A percentile compares a stretch with the other conserved stretches of the same genome.
Evolutionary conservation across 2,888 invertebrate species (phyloP).

Genomic region (Caenorhabditis sp.): DNA sequence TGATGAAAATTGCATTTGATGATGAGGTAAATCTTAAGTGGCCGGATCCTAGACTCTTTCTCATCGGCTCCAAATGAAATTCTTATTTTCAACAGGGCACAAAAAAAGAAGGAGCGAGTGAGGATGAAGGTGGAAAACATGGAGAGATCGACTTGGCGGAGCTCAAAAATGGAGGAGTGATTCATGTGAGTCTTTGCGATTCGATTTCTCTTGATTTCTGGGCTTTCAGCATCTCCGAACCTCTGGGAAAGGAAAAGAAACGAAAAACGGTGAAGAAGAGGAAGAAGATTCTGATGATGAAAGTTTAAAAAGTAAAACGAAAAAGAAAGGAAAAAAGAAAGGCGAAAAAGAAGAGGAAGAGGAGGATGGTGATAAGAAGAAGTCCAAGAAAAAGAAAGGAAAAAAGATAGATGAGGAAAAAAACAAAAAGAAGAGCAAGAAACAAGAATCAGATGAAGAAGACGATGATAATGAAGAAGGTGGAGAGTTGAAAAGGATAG

Average conservation of each 20-base stretch:
- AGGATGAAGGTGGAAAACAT: constrained; percentile 10
- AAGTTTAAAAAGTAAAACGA: constrained; percentile 8
- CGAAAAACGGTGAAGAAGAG: background rate
- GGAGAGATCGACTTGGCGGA: constrained; percentile 53
- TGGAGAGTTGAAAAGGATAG: constrained; percentile 30
- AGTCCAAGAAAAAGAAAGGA: background rate
- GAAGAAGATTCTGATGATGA: constrained; percentile 18
- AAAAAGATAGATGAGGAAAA: constrained; percentile 13
- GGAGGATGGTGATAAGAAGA: constrained; percentile 9
- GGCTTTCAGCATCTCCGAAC: constrained; percentile 18
- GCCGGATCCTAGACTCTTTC: too few species aligned
- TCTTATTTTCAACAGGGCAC: too few species aligned
- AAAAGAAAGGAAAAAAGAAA: constrained; percentile 9
- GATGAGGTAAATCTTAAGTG: too few species aligned
- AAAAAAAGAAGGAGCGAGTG: constrained; percentile 6
- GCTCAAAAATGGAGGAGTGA: constrained; percentile 34
- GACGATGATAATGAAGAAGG: constrained; percentile 33
- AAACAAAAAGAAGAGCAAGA: constrained; percentile 19
- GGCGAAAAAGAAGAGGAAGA: constrained; percentile 14
- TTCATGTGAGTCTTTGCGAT: constrained; percentile 49
- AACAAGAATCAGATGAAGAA: constrained; percentile 29
- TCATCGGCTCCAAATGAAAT: too few species aligned
- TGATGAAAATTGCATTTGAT: too few species aligned
- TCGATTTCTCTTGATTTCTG: too few species aligned
- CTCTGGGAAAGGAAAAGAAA: constrained; percentile 21